Conservation (phyloP, 2,113 vertebrate genomes). For the Cyphomyrus plagiostoma region DNA sequence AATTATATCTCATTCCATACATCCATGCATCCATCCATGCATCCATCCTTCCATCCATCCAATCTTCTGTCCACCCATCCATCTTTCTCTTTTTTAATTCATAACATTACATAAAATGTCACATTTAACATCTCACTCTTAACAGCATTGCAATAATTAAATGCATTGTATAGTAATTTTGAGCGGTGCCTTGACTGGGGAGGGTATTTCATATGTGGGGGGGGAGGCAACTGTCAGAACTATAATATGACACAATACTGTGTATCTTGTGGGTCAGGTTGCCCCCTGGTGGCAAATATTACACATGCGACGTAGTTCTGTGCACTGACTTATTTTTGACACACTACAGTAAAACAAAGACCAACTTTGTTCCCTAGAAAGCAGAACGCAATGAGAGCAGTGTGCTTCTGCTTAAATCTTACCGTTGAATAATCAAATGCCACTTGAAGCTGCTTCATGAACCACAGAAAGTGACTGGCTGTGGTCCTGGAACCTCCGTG, state of each 20-base stretch:
- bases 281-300: slow-evolving; percentile 6
- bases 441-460: not conserved
- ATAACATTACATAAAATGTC: not conserved
- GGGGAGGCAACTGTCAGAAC: not conserved
- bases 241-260: not conserved
- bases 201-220: not conserved
- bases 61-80: not conserved
- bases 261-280: not conserved
- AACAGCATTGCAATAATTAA: not conserved
- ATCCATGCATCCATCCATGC: not conserved
- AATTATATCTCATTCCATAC: not conserved
- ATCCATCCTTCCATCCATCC: not conserved
- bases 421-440: not conserved
- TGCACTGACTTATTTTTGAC: not conserved
- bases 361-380: not conserved
- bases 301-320: not conserved
- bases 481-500: not conserved
- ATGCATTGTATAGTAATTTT: not conserved
- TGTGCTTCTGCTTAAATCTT: not conserved
- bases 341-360: not conserved
- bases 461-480: not conserved
- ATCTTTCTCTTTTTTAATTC: not conserved
- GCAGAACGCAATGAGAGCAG: not conserved
- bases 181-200: not conserved
- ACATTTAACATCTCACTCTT: not conserved